phyloP scores from a whole-genome alignment of 2,113 vertebrate genomes.

The Bos taurus region ARS-UCD2.0 NC_037330.1:115820001-115820500 shows the following conservation, averaged over 20 bases:
- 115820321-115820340: slow-evolving; percentile 46
- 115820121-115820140: not conserved
- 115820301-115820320: slow-evolving; percentile 1
- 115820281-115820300: slow-evolving; percentile 43
- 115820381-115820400: not conserved
- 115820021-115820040: not conserved
- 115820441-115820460: not conserved
- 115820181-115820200: not conserved
- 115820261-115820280: slow-evolving; percentile 64
- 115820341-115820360: not conserved
- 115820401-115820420: not conserved
- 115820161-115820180: not conserved
- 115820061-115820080: not conserved
- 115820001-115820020: not conserved
- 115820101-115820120: not conserved
- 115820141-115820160: not conserved
- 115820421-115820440: not conserved
- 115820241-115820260: slow-evolving; percentile 57
- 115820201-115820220: slow-evolving; percentile 30
- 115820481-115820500: not conserved
- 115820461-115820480: not conserved
- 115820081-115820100: not conserved
- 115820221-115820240: slow-evolving; percentile 60
- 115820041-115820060: not conserved
- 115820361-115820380: not conserved